Evolutionary conservation across 2,888 invertebrate species (phyloP).

Genomic region (Drosophila imparisetae): DNA sequence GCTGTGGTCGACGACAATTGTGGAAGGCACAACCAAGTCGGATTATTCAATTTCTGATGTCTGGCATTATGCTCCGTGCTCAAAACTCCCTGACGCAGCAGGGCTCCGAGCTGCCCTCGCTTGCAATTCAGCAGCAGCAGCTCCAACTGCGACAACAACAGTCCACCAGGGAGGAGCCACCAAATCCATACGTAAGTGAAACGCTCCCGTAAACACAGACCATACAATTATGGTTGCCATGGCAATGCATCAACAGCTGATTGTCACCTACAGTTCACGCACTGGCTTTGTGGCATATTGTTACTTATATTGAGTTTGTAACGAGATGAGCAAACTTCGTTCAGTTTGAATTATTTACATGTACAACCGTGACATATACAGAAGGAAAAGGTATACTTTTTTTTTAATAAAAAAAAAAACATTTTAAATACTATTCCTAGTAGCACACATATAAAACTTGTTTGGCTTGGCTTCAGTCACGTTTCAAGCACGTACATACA

Average conservation of each 20-base stretch:
- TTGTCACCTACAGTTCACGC: slow-evolving; percentile 14
- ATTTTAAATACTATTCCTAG: neutral
- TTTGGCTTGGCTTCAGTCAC: too few species aligned
- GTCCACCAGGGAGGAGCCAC: neutral
- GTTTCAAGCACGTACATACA: too few species aligned
- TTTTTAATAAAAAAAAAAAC: neutral
- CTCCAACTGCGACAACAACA: slow-evolving; percentile 25
- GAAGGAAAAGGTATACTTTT: neutral
- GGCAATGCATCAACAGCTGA: slow-evolving; percentile 27
- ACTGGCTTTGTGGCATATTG: neutral
- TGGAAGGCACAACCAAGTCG: neutral
- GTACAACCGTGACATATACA: too few species aligned
- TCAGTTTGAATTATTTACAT: neutral
- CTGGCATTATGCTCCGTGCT: slow-evolving; percentile 8
- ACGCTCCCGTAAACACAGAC: neutral
- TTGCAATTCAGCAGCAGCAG: slow-evolving; percentile 27
- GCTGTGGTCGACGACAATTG: slow-evolving; percentile 4
- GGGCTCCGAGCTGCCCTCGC: neutral
- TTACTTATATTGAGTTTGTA: neutral
- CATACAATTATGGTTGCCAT: slow-evolving; percentile 9
- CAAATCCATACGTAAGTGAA: slow-evolving; percentile 25
- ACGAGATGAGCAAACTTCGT: neutral
- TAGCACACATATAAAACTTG: too few species aligned
- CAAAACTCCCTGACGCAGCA: neutral
- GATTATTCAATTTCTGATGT: slow-evolving; percentile 13